Evolutionary conservation across 2,113 vertebrate genomes (phyloP).

Genomic region (Leuciscus idus): DNA sequence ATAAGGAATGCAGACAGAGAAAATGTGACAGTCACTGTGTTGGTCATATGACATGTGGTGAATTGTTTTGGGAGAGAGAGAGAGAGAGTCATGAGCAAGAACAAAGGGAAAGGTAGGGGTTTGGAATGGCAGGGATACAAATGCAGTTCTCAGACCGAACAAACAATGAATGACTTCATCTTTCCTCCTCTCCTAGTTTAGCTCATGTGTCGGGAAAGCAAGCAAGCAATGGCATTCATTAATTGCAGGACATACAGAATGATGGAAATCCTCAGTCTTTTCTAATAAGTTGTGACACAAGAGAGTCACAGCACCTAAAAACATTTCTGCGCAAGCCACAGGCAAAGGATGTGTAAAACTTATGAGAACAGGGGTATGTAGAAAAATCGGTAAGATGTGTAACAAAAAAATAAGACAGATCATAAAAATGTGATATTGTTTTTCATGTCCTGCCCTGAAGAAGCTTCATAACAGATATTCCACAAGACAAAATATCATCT

Average conservation of each 20-base stretch:
- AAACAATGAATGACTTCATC: slow-evolving; percentile 8
- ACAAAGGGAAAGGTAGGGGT: slow-evolving; percentile 29
- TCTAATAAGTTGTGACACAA: too few relatives aligned
- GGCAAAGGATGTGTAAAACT: background rate
- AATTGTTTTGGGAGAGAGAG: background rate
- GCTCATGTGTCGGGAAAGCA: background rate
- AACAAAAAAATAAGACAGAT: background rate
- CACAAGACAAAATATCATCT: too few relatives aligned
- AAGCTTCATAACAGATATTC: too few relatives aligned
- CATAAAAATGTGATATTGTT: background rate
- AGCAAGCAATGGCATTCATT: background rate
- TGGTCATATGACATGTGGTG: slow-evolving; percentile 27
- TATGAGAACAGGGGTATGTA: background rate
- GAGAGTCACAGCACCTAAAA: background rate
- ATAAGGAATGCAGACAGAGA: slow-evolving; percentile 17
- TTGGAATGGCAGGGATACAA: background rate
- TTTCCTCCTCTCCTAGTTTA: background rate
- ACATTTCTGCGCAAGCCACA: background rate
- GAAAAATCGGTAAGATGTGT: background rate
- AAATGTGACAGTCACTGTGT: slow-evolving; percentile 10
- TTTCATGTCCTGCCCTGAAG: background rate
- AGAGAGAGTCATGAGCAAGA: background rate
- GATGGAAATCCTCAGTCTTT: background rate
- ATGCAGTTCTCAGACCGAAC: background rate
- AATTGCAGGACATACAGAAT: background rate